Percentiles rank a stretch among this genome's conserved stretches.
Conservation (phyloP, 2,113 vertebrate species). For the Grallaria varia region DNA sequence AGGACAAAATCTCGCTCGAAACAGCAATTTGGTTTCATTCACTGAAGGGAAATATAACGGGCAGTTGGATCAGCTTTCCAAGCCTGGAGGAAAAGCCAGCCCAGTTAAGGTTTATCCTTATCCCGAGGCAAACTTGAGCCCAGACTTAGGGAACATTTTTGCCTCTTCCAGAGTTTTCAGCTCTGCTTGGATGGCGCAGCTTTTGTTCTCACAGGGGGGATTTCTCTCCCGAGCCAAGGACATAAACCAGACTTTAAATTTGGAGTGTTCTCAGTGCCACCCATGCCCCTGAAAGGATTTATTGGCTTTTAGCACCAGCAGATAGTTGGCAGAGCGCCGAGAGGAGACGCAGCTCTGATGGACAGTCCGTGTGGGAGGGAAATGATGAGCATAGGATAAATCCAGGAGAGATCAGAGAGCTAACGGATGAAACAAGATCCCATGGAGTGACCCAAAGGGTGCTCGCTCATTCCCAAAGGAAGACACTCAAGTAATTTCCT, state of each 20-base stretch:
- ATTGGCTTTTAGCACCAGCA: slow-evolving; percentile 32
- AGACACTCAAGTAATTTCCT: background rate
- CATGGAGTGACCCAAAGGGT: background rate
- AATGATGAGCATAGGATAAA: background rate
- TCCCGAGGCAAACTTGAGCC: background rate
- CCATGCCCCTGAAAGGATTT: slow-evolving; percentile 28
- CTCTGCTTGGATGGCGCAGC: background rate
- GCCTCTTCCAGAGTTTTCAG: background rate
- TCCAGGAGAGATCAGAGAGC: background rate
- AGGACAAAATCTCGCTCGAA: background rate
- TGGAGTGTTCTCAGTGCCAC: slow-evolving; percentile 7
- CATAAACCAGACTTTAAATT: slow-evolving; percentile 19
- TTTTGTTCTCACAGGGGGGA: background rate
- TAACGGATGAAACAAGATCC: background rate
- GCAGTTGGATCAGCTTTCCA: background rate
- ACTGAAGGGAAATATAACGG: background rate
- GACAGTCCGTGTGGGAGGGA: background rate
- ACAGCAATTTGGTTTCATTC: background rate
- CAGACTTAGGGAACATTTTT: background rate
- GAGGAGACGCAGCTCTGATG: background rate
- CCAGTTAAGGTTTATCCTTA: background rate
- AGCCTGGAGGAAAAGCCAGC: background rate
- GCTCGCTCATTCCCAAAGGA: background rate
- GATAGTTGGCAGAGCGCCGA: background rate
- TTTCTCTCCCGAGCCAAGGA: background rate